phyloP scores from a whole-genome alignment of 2,797 vertebrate genomes.

The Cephalopachus bancanus region DNA sequence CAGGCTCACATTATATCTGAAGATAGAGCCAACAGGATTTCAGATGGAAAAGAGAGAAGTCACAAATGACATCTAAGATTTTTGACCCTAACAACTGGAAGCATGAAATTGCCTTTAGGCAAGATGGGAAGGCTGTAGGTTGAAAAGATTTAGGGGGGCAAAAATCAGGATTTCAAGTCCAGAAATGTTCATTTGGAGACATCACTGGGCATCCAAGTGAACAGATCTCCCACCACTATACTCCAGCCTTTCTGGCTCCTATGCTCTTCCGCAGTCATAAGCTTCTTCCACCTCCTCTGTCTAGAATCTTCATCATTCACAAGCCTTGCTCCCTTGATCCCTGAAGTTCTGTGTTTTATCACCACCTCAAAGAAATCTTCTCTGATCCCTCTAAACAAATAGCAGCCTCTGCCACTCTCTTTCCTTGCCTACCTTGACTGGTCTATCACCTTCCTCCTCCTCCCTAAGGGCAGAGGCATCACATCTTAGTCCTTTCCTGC shows the following conservation, averaged over 20 bases:
- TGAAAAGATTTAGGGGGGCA: neutral
- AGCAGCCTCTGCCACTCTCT: neutral
- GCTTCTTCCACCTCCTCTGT: neutral
- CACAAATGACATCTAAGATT: neutral
- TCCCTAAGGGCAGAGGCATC: neutral
- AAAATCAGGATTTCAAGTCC: neutral
- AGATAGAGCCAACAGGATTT: neutral
- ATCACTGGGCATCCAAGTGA: neutral
- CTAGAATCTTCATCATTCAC: neutral
- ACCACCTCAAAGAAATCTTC: neutral
- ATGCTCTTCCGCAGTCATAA: neutral
- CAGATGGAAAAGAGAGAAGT: conserved; percentile 23
- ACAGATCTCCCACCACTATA: neutral
- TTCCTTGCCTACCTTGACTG: neutral
- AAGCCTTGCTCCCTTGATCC: neutral
- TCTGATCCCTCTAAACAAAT: neutral
- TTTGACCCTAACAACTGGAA: neutral
- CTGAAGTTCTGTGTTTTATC: neutral
- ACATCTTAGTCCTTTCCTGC: neutral
- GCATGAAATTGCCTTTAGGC: conserved; percentile 8
- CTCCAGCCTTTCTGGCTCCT: neutral
- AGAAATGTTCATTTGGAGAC: neutral
- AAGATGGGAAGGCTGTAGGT: neutral
- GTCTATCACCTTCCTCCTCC: neutral
- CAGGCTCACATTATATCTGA: neutral